Conservation (phyloP, 2,113 vertebrate genomes). For the Numenius arquata region DNA sequence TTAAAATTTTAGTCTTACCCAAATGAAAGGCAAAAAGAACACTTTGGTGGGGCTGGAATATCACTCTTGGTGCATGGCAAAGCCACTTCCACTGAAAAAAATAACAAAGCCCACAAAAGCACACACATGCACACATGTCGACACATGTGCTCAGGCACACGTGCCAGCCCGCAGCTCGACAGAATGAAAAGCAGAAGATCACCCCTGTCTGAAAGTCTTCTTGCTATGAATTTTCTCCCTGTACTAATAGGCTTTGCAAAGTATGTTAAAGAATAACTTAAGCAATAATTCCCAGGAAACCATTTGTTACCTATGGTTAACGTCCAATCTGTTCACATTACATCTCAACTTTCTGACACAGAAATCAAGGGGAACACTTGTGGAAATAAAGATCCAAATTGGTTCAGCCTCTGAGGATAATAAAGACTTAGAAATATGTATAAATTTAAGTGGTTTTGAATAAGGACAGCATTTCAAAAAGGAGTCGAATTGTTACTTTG, state of each 20-base stretch:
- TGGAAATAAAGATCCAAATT: conserved; percentile 58
- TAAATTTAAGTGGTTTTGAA: conserved; percentile 67
- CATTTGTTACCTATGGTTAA: conserved; percentile 18
- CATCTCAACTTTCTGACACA: conserved; percentile 46
- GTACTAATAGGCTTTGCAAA: not conserved
- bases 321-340: not conserved
- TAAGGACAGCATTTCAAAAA: conserved; percentile 63
- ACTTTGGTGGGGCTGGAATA: not conserved
- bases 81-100: not conserved
- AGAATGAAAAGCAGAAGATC: not conserved
- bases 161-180: not conserved
- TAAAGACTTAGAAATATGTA: conserved; percentile 60
- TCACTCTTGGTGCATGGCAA: not conserved
- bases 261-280: conserved; percentile 33
- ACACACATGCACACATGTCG: rapidly evolving
- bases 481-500: conserved; percentile 62
- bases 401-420: conserved; percentile 62
- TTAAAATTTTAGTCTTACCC: not conserved
- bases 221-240: not conserved
- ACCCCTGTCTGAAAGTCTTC: not conserved
- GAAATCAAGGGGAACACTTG: conserved; percentile 50
- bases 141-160: not conserved
- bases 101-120: not conserved
- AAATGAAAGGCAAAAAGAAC: not conserved
- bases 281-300: conserved; percentile 30